Base-by-base conservation (phyloP, 2,113 vertebrate species). In the Zosterops japonicus region DNA sequence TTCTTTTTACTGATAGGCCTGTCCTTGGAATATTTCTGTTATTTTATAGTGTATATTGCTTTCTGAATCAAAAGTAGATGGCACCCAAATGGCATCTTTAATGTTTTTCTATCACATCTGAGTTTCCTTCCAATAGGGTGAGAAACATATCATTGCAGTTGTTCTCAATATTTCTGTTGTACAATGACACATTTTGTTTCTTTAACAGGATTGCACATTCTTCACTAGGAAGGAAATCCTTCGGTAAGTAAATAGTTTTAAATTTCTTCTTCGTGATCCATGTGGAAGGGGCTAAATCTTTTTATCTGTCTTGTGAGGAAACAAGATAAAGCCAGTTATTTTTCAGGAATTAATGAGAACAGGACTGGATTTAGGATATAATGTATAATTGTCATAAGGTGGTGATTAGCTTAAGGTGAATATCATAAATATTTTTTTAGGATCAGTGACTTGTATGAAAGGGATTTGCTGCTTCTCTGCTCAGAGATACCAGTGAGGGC, bases 141-240 rank as follows among this genome's bases (percentile, higher is more conserved):
- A 68, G 49, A 76, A 57, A 42, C 8, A 29, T 27, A 49, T 72
- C 10, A 70, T 67, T 85, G 55, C 14, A 21, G 3, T 55, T 59
- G 20, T 41, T 94, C 78, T 75, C 24, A 33, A 0, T 71, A 2
- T 79, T 67, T 77, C 15, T 87, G 0, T 53, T 21, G 28, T 60
- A 77, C 35, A 79, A 9, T 96, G 76, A 61, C 20, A 9, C 87
- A 7, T 95, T 93, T 96, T 93, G 18, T 94, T 81, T 97, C 95
- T 74, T 97, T 97, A 20, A 71, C 98, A 99, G 99, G 99, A 99
- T 91, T 99, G 99, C 86, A 99, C 99, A 0, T 99, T 99, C 98
- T 99, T 99, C 97, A 99, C 99, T 56, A 98, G 99, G 64, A 99
- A 99, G 95, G 99, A 99, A 98, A 99, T 99, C 88, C 98, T 99